A percentile compares a stretch with the other conserved stretches of the same genome.
Conservation (phyloP, 1,140 invertebrate genomes). For the Drosophila malerkotliana region DNA sequence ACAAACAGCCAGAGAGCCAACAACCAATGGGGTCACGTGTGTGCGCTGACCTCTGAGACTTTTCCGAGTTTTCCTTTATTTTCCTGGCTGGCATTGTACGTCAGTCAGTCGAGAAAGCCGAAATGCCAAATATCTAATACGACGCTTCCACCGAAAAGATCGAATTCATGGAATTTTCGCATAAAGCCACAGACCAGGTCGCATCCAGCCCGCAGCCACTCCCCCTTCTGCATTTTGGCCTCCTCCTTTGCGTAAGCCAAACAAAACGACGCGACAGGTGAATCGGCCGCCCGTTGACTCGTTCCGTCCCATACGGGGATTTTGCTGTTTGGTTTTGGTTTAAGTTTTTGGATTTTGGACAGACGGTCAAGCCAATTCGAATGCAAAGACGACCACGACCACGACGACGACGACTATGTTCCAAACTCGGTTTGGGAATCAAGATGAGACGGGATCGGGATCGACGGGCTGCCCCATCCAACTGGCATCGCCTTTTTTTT, state of each 20-base stretch:
- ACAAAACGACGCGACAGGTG: conserved; percentile 77
- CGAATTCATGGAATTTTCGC: conserved; percentile 79
- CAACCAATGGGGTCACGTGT: conserved; percentile 61
- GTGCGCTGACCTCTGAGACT: conserved; percentile 65
- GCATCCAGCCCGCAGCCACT: conserved; percentile 13
- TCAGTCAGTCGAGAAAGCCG: conserved; percentile 61
- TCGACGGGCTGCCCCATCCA: conserved; percentile 17
- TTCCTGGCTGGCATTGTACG: conserved; percentile 56
- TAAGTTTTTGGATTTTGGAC: conserved; percentile 9
- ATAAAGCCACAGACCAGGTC: conserved; percentile 59
- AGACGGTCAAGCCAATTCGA: conserved; percentile 8
- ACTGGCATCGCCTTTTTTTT: conserved; percentile 34
- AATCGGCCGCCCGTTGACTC: conserved; percentile 77
- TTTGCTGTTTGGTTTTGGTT: neutral
- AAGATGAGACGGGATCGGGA: conserved; percentile 1
- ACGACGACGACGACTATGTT: conserved; percentile 14
- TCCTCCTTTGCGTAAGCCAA: conserved; percentile 69
- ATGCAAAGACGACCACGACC: conserved; percentile 33
- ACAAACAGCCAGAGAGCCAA: neutral
- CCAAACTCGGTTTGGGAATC: conserved; percentile 19
- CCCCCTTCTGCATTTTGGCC: conserved; percentile 25
- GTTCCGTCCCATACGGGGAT: conserved; percentile 72
- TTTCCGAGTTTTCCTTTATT: conserved; percentile 28
- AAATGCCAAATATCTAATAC: conserved; percentile 78
- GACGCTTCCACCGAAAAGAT: conserved; percentile 74